Percentiles rank a stretch among this genome's conserved stretches.
phyloP scores from a whole-genome alignment of 92 coral and sea anemone genomes.

The Heliopora coerulea region DNA sequence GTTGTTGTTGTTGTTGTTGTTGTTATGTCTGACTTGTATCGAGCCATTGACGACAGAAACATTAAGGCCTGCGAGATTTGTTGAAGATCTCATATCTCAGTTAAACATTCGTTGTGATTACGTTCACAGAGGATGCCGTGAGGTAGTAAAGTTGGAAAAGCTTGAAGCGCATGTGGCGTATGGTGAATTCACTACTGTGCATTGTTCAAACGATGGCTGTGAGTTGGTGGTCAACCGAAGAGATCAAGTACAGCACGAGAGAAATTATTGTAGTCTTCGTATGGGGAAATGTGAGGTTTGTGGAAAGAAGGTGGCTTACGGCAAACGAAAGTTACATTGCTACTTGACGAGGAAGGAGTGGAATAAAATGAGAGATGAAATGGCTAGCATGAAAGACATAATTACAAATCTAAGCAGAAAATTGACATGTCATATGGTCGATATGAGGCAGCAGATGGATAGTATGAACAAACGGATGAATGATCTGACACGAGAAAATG shows the following conservation, averaged over 20 bases:
- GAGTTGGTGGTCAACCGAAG: neutral
- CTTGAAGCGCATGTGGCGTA: conserved; percentile 24
- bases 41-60: conserved; percentile 14
- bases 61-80: conserved; percentile 45
- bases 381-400: neutral
- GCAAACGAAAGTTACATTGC: neutral
- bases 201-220: no score
- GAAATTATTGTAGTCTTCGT: neutral
- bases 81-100: conserved; percentile 43
- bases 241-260: neutral
- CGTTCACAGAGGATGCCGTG: conserved; percentile 43
- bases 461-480: no score
- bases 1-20: no score
- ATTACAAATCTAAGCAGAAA: no score
- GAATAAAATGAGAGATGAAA: neutral
- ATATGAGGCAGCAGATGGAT: no score
- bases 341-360: neutral
- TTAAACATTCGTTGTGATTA: conserved; percentile 48
- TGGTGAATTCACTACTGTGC: conserved; percentile 50
- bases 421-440: no score
- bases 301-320: neutral
- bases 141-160: conserved; percentile 35
- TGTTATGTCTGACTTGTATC: neutral
- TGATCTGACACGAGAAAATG: no score
- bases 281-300: neutral